Percentiles rank a stretch among this genome's conserved stretches.
phyloP scores from a whole-genome alignment of 2,113 vertebrate species.

The Cyphomyrus plagiostoma region DNA sequence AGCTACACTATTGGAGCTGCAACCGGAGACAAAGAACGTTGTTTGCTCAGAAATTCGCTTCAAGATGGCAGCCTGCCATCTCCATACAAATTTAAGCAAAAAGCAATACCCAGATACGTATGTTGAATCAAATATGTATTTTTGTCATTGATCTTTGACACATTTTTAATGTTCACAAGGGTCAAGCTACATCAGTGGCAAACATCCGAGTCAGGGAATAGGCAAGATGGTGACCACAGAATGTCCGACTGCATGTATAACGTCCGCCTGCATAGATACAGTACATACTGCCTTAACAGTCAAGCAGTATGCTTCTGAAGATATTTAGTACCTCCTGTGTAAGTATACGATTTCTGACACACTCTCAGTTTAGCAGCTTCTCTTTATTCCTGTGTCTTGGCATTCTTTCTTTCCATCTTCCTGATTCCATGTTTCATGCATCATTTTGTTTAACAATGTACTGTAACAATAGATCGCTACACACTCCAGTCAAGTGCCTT shows the following conservation, averaged over 20 bases:
- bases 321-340: neutral
- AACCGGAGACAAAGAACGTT: neutral
- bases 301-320: neutral
- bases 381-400: neutral
- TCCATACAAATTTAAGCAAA: neutral
- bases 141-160: neutral
- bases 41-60: neutral
- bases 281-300: neutral
- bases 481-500: neutral
- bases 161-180: neutral
- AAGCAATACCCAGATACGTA: neutral
- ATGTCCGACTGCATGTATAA: neutral
- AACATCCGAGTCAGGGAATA: neutral
- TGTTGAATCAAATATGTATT: neutral
- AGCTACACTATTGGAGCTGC: neutral
- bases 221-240: neutral
- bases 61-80: neutral
- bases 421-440: neutral
- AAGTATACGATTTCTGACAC: neutral
- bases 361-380: neutral
- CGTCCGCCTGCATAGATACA: neutral
- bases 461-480: neutral
- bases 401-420: neutral
- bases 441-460: neutral
- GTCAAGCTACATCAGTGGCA: neutral